phyloP scores from a whole-genome alignment of 1,140 invertebrate species.

The Thaumetopoea pityocampa region DNA sequence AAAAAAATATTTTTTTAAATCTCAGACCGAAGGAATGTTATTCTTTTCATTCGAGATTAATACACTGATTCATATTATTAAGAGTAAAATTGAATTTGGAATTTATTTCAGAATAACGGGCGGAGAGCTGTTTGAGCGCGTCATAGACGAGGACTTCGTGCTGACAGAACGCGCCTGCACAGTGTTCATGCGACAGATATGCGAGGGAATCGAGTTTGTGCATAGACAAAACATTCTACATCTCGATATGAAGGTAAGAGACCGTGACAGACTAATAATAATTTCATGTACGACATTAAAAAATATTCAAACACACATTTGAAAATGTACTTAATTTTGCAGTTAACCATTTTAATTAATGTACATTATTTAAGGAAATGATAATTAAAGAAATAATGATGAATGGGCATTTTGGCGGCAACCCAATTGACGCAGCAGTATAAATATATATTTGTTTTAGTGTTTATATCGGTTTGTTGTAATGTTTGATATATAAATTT shows the following conservation, averaged over 20 bases:
- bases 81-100: background rate
- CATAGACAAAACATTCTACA: slow-evolving; percentile 96
- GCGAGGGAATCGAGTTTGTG: slow-evolving; percentile 97
- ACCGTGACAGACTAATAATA: no score
- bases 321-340: background rate
- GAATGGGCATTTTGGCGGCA: no score
- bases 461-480: no score
- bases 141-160: slow-evolving; percentile 98
- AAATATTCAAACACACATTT: background rate
- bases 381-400: no score
- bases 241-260: slow-evolving; percentile 95
- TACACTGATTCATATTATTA: background rate
- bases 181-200: slow-evolving; percentile 97
- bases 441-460: no score
- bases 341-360: no score
- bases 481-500: no score
- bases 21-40: no score
- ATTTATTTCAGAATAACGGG: slow-evolving; percentile 90
- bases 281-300: background rate
- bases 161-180: slow-evolving; percentile 96
- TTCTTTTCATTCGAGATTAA: no score
- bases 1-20: no score
- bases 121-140: slow-evolving; percentile 97
- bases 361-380: no score
- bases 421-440: no score